A percentile compares a stretch with the other conserved stretches of the same genome.
These are phyloP conservation scores for Xenops minutus DNA, from an alignment of 2,797 vertebrate genomes.

Conservation along the genomic window DNA sequence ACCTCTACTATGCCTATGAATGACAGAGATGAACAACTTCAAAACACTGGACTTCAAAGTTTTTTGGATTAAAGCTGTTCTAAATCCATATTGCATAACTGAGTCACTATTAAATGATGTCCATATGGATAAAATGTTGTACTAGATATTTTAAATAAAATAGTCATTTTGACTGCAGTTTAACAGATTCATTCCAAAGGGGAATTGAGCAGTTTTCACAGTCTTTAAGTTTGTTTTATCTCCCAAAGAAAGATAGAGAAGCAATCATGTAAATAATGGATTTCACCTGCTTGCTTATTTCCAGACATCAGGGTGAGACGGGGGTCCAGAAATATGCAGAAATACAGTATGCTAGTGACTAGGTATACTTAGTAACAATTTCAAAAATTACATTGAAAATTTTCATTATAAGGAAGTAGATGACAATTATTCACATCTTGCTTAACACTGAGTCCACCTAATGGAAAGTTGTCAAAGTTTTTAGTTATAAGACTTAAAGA, in stretches of 20 bases:
- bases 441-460: background rate
- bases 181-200: background rate
- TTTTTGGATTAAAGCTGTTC: background rate
- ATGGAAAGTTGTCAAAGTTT: background rate
- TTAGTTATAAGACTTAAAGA: background rate
- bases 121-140: background rate
- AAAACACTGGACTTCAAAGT: background rate
- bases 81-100: background rate
- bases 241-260: background rate
- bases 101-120: background rate
- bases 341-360: background rate
- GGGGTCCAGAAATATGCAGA: background rate
- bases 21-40: background rate
- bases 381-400: rapidly evolving
- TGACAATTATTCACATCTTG: background rate
- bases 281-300: background rate
- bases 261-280: background rate
- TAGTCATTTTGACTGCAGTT: rapidly evolving
- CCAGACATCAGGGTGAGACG: background rate
- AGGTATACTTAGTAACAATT: background rate
- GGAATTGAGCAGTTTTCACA: background rate
- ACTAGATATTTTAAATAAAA: background rate
- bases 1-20: background rate
- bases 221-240: background rate
- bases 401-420: background rate